phyloP scores from a whole-genome alignment of 2,888 invertebrate genomes.

The Furcula furcula region DNA sequence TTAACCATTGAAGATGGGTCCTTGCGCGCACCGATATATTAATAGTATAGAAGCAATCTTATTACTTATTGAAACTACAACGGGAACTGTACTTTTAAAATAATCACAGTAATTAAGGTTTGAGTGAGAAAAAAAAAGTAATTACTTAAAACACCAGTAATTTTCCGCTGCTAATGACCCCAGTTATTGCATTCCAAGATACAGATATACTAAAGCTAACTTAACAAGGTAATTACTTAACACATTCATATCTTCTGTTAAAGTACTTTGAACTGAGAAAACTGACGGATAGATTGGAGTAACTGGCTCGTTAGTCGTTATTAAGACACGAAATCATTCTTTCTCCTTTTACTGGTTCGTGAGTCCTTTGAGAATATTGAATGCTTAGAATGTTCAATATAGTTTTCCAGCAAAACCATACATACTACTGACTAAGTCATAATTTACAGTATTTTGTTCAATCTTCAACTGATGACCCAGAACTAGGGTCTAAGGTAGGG shows the following conservation, averaged over 20 bases:
- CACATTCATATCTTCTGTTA: slow-evolving; percentile 44
- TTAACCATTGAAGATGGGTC: too few species aligned
- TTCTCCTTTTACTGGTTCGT: slow-evolving; percentile 11
- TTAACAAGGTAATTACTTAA: slow-evolving; percentile 42
- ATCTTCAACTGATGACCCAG: too few species aligned
- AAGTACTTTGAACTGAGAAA: slow-evolving; percentile 44
- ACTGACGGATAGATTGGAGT: slow-evolving; percentile 31
- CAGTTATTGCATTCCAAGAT: slow-evolving; percentile 29
- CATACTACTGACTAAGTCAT: too few species aligned
- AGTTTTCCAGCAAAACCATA: too few species aligned
- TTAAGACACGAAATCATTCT: slow-evolving; percentile 19
- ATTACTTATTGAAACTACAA: too few species aligned
- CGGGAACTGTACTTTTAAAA: too few species aligned
- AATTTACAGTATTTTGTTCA: too few species aligned
- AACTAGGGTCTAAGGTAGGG: too few species aligned
- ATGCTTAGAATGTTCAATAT: too few species aligned
- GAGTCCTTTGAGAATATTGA: too few species aligned
- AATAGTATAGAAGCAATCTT: too few species aligned
- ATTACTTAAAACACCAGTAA: slow-evolving; percentile 4
- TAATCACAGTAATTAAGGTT: not conserved
- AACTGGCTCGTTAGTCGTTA: slow-evolving; percentile 31
- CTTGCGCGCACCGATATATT: too few species aligned
- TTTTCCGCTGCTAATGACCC: slow-evolving; percentile 17
- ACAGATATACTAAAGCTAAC: slow-evolving; percentile 8
- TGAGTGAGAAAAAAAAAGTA: not conserved